Percentiles rank a stretch among this genome's conserved stretches.
These are phyloP conservation scores for Phrynocephalus vlangalii DNA, from an alignment of 2,797 vertebrate genomes.

Conservation along the genomic window DNA sequence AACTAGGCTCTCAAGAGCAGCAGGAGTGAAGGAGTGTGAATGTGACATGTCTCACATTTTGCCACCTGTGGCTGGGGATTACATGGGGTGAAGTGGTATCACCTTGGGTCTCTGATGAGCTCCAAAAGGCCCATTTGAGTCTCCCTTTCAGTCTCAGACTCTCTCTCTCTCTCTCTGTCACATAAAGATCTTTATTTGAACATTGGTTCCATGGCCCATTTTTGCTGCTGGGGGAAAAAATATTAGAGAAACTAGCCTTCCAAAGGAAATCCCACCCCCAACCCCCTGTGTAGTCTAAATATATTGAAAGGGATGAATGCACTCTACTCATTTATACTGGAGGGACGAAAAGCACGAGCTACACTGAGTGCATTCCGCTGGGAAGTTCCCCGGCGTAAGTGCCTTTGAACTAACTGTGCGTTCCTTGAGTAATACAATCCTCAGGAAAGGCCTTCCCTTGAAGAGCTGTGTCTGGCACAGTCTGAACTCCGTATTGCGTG, in stretches of 20 bases:
- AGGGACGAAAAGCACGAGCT: conserved; percentile 18
- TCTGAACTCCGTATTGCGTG: conserved; percentile 4
- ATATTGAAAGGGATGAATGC: conserved; percentile 55
- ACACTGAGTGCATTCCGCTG: not conserved
- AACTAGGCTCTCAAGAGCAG: too few species aligned
- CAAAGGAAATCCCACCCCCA: conserved; percentile 35
- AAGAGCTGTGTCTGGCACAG: conserved; percentile 16
- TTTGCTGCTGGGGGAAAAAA: conserved; percentile 17
- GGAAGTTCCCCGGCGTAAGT: not conserved
- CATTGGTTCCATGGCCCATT: not conserved
- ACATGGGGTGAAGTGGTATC: too few species aligned
- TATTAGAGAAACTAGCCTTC: conserved; percentile 32
- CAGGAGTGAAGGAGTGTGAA: too few species aligned
- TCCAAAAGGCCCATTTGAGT: not conserved
- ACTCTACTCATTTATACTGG: conserved; percentile 66
- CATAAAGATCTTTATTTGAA: conserved; percentile 34
- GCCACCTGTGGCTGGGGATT: too few species aligned
- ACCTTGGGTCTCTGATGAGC: too few species aligned
- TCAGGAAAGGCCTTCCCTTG: not conserved
- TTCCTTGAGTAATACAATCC: conserved; percentile 13
- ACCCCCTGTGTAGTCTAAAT: conserved; percentile 50
- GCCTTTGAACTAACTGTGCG: conserved; percentile 18
- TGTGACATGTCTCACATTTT: too few species aligned
- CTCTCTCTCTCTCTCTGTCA: not conserved
- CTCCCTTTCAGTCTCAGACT: not conserved